phyloP scores from a whole-genome alignment of 37 sponge, comb jelly and placozoan genomes.

The Chondrosia reniformis region DNA sequence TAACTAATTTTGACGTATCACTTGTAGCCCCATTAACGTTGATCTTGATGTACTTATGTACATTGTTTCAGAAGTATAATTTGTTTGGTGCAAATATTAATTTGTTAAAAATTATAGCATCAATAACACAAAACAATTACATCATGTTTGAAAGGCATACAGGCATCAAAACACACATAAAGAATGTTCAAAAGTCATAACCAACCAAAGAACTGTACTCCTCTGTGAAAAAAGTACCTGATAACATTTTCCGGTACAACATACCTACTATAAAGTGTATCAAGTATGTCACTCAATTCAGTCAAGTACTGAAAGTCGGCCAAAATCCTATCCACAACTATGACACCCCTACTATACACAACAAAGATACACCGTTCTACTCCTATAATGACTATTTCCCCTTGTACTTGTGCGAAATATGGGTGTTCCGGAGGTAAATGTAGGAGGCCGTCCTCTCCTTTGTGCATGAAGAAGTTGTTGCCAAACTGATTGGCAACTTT shows the following conservation, averaged over 20 bases:
- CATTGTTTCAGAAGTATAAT: background rate
- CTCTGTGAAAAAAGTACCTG: constrained; percentile 6
- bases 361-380: constrained; percentile 15
- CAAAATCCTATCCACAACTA: constrained; percentile 6
- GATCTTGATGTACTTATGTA: background rate
- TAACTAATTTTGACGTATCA: constrained; percentile 14
- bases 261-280: background rate
- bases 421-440: background rate
- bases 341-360: background rate
- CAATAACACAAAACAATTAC: background rate
- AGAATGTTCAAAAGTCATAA: background rate
- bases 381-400: constrained; percentile 8
- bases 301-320: background rate
- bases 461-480: background rate
- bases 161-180: background rate
- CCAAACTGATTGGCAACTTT: constrained; percentile 16
- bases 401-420: background rate
- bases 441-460: background rate
- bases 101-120: background rate
- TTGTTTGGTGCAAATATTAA: background rate
- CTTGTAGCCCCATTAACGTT: background rate
- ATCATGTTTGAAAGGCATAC: background rate
- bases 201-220: constrained; percentile 5
- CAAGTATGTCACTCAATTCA: background rate
- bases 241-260: background rate